Percentiles rank a stretch among this genome's conserved stretches.
Conservation (phyloP, 2,888 invertebrate species). For the Alsophila aescularia region DNA sequence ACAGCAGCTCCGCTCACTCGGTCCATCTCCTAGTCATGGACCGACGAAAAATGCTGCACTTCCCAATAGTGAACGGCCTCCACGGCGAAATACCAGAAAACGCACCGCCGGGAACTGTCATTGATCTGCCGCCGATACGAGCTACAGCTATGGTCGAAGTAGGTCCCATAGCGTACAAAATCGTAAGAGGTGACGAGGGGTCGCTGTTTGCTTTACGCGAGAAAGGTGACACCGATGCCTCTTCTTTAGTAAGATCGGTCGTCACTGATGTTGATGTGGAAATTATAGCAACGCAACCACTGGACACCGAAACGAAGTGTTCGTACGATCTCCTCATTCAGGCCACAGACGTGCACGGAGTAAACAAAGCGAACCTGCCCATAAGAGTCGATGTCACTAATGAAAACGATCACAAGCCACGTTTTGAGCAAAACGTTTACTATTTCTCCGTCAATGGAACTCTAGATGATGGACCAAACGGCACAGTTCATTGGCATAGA, state of each 20-base stretch:
- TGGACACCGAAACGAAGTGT: constrained; percentile 91
- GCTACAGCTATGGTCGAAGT: constrained; percentile 88
- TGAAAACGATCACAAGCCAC: constrained; percentile 96
- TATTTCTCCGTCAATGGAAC: constrained; percentile 90
- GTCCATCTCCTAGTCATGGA: constrained; percentile 93
- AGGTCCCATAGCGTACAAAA: constrained; percentile 90
- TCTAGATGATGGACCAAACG: constrained; percentile 84
- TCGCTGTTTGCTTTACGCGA: constrained; percentile 90
- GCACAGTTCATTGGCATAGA: constrained; percentile 87
- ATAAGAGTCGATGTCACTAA: constrained; percentile 91
- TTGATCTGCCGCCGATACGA: constrained; percentile 89
- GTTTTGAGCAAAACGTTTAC: constrained; percentile 91
- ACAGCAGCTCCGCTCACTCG: constrained; percentile 91
- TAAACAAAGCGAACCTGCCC: constrained; percentile 92
- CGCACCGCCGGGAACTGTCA: constrained; percentile 87
- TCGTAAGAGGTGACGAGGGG: constrained; percentile 90
- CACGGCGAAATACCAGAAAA: constrained; percentile 92
- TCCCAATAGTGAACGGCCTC: constrained; percentile 86
- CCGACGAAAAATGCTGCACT: constrained; percentile 91
- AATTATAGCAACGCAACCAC: constrained; percentile 89
- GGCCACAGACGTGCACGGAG: constrained; percentile 91
- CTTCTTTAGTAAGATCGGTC: constrained; percentile 78
- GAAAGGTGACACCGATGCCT: constrained; percentile 72
- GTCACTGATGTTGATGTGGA: constrained; percentile 87
- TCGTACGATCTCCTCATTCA: constrained; percentile 90